A percentile compares a stretch with the other conserved stretches of the same genome.
These are phyloP conservation scores for Agriopis aurantiaria DNA, from an alignment of 2,888 invertebrate species.

Conservation along the genomic window DNA sequence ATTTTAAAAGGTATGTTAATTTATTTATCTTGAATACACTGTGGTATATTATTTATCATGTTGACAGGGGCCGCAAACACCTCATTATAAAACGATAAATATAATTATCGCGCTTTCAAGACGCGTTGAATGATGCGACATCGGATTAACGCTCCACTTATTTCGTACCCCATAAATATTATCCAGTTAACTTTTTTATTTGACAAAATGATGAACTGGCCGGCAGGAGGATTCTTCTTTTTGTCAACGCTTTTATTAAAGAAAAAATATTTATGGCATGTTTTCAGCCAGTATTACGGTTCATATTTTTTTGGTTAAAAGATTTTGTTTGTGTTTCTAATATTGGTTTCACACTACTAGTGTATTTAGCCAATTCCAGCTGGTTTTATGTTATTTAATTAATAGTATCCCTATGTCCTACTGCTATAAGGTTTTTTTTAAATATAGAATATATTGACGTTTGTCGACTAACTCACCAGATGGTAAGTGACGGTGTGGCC, in stretches of 20 bases:
- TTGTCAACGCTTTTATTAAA: background rate
- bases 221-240: conserved; percentile 11
- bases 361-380: background rate
- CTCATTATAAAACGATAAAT: conserved; percentile 85
- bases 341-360: background rate
- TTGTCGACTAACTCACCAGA: too few relatives aligned
- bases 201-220: conserved; percentile 28
- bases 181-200: conserved; percentile 56
- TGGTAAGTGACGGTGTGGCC: too few relatives aligned
- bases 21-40: conserved; percentile 25
- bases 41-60: conserved; percentile 46
- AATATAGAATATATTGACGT: too few relatives aligned
- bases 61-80: conserved; percentile 68
- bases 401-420: background rate
- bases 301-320: background rate
- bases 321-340: background rate
- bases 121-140: conserved; percentile 69
- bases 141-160: conserved; percentile 66
- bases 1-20: conserved; percentile 7
- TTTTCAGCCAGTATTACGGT: conserved; percentile 5
- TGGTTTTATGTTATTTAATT: background rate
- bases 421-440: too few relatives aligned
- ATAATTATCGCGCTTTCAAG: conserved; percentile 80
- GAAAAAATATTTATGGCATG: conserved; percentile 11
- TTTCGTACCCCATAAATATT: conserved; percentile 74